Evolutionary conservation across 2,797 vertebrate genomes (phyloP).

Genomic region (Xyrichtys novacula): DNA sequence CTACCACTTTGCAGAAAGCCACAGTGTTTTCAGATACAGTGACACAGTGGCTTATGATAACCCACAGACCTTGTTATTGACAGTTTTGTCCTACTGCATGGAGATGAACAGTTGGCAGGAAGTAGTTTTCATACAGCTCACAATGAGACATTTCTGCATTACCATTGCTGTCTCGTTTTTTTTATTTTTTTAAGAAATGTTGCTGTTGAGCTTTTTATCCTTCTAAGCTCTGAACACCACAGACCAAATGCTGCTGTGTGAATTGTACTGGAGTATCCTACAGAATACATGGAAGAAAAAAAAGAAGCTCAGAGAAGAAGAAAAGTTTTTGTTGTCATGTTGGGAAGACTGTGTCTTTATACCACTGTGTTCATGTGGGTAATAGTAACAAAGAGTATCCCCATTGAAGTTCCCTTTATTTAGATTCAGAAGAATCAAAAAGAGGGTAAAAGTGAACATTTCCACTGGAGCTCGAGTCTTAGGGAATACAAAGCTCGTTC

Average conservation of each 20-base stretch:
- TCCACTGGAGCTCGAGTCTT: conserved; percentile 48
- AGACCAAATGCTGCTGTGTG: conserved; percentile 18
- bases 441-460: conserved; percentile 69
- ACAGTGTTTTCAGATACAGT: conserved; percentile 12
- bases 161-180: conserved; percentile 15
- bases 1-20: background rate
- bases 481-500: conserved; percentile 74
- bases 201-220: conserved; percentile 33
- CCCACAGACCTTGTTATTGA: conserved; percentile 34
- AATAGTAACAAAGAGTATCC: conserved; percentile 61
- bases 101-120: conserved; percentile 24
- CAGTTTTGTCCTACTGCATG: conserved; percentile 11
- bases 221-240: conserved; percentile 20
- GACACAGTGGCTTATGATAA: conserved; percentile 18
- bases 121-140: conserved; percentile 32
- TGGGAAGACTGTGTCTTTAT: conserved; percentile 28
- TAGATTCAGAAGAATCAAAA: conserved; percentile 65
- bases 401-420: conserved; percentile 69
- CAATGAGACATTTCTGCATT: conserved; percentile 14
- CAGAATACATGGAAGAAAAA: conserved; percentile 8
- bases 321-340: conserved; percentile 22
- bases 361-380: conserved; percentile 34
- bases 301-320: conserved; percentile 11
- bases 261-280: background rate
- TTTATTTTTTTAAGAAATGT: conserved; percentile 33